Percentiles rank a stretch among this genome's conserved stretches.
These are phyloP conservation scores for Phthorimaea operculella DNA, from an alignment of 1,140 invertebrate species.

Conservation along the genomic window DNA sequence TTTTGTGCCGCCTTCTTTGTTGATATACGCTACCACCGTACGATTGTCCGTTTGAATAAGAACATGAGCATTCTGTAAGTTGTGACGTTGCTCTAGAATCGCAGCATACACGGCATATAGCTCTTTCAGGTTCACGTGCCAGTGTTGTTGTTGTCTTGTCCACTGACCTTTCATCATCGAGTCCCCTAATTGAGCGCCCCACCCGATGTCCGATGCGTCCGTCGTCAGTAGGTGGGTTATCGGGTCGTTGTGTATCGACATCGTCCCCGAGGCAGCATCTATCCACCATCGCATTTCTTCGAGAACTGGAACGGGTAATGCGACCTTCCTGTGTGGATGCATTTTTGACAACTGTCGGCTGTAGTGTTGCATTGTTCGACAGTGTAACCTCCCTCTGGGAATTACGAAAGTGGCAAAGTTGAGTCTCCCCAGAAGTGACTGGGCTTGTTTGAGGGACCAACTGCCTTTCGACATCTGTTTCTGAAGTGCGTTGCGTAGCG, in stretches of 20 bases:
- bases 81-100: background rate
- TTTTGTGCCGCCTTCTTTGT: background rate
- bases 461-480: background rate
- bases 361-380: slow-evolving; percentile 23
- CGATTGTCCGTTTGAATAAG: background rate
- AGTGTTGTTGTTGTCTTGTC: background rate
- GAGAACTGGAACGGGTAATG: slow-evolving; percentile 8
- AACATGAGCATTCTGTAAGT: background rate
- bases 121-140: background rate
- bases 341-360: slow-evolving; percentile 17
- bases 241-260: background rate
- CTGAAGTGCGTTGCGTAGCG: background rate
- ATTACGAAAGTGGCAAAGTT: slow-evolving; percentile 66
- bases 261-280: background rate
- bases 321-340: background rate
- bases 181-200: background rate
- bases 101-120: background rate
- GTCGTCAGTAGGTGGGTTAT: background rate
- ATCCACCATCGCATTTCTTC: background rate
- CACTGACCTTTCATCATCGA: background rate
- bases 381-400: slow-evolving; percentile 53
- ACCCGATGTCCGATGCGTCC: background rate
- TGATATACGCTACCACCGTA: background rate
- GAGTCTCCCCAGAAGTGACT: background rate
- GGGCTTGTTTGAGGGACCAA: background rate